phyloP scores from a whole-genome alignment of 2,888 invertebrate species.

The Tetramorium bicarinatum region DNA sequence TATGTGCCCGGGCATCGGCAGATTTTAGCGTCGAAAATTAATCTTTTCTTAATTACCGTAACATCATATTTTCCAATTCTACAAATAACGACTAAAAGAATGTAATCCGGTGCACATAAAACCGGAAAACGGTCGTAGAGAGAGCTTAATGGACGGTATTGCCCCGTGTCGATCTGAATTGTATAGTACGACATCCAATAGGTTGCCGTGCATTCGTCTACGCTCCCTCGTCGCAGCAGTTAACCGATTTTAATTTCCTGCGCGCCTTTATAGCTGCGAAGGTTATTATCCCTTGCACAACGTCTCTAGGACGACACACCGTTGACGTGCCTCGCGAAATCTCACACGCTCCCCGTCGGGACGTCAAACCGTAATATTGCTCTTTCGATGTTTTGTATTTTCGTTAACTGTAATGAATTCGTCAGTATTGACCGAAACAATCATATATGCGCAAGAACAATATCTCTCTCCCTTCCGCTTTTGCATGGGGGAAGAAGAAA shows the following conservation, averaged over 20 bases:
- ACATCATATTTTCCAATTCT: slow-evolving; percentile 12
- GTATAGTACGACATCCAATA: slow-evolving; percentile 29
- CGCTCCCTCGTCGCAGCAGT: slow-evolving; percentile 70
- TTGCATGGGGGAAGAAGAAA: neutral
- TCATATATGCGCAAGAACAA: slow-evolving; percentile 7
- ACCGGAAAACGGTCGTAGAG: slow-evolving; percentile 34
- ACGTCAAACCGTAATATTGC: neutral
- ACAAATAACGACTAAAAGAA: slow-evolving; percentile 23
- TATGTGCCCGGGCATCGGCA: neutral
- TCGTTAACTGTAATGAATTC: neutral
- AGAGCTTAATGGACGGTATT: slow-evolving; percentile 39
- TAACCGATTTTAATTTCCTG: slow-evolving; percentile 84
- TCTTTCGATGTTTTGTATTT: neutral
- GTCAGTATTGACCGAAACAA: slow-evolving; percentile 1
- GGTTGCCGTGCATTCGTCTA: slow-evolving; percentile 36
- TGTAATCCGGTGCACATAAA: slow-evolving; percentile 6
- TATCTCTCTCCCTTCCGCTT: neutral
- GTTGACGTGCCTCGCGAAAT: slow-evolving; percentile 44
- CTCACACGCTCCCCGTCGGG: slow-evolving; percentile 12
- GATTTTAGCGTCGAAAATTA: neutral
- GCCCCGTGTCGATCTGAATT: slow-evolving; percentile 63
- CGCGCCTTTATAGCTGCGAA: slow-evolving; percentile 67
- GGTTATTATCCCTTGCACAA: slow-evolving; percentile 65
- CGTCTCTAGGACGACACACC: slow-evolving; percentile 25
- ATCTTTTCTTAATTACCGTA: slow-evolving; percentile 35